Evolutionary conservation across 2,797 vertebrate species (phyloP).

Genomic region (Takifugu rubripes): DNA sequence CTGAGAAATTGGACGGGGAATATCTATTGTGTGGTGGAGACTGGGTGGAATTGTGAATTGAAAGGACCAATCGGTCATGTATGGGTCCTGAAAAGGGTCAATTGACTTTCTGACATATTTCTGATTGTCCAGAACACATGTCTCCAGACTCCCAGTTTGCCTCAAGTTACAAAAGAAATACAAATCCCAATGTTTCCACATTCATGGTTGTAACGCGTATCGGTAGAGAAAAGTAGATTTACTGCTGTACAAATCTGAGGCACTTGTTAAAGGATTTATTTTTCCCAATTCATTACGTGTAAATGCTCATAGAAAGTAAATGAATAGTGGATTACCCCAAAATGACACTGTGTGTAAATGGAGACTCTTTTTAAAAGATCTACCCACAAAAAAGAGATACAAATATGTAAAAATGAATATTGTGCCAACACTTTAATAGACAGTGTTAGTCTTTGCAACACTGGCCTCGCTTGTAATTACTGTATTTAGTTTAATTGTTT

Average conservation of each 20-base stretch:
- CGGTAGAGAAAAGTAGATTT: background rate
- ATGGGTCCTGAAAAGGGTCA: conserved; percentile 38
- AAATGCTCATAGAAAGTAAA: background rate
- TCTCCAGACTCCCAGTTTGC: conserved; percentile 34
- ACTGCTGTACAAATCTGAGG: background rate
- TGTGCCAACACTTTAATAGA: too few relatives aligned
- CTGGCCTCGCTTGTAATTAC: too few relatives aligned
- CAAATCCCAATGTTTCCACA: conserved; percentile 11
- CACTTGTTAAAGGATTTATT: background rate
- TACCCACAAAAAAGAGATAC: too few relatives aligned
- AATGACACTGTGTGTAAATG: background rate
- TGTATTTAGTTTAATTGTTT: too few relatives aligned
- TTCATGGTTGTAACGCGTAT: conserved; percentile 22
- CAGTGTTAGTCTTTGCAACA: too few relatives aligned
- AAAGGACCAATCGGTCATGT: conserved; percentile 26
- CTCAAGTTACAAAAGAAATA: conserved; percentile 25
- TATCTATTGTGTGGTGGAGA: conserved; percentile 42
- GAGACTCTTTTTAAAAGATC: background rate
- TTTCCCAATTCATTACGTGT: background rate
- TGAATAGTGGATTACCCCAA: background rate
- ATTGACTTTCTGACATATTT: conserved; percentile 37
- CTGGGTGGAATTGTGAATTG: conserved; percentile 52
- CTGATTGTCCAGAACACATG: conserved; percentile 39
- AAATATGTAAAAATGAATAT: too few relatives aligned
- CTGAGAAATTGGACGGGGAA: conserved; percentile 48